Conservation (phyloP, 1,140 invertebrate genomes). For the Agrilus planipennis region DNA sequence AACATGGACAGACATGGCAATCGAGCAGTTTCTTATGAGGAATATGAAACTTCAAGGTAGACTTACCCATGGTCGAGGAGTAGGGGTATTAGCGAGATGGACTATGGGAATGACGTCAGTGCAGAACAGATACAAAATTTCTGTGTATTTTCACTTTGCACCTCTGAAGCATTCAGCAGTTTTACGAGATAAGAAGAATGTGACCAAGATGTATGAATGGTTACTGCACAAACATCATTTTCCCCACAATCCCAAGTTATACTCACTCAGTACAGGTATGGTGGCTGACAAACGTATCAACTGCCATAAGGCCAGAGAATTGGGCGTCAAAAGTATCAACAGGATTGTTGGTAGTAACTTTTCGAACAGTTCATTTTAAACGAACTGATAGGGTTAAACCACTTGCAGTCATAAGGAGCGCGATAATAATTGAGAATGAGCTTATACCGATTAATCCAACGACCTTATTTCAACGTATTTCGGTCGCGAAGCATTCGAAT, state of each 20-base stretch:
- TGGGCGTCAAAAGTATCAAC: background rate
- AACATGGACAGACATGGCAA: constrained; percentile 32
- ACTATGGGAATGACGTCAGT: constrained; percentile 6
- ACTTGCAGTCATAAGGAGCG: background rate
- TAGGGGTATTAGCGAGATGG: constrained; percentile 2
- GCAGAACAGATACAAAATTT: background rate
- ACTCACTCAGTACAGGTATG: background rate
- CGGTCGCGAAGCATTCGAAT: constrained; percentile 12
- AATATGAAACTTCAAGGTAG: constrained; percentile 7
- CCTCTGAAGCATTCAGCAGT: background rate
- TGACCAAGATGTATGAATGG: background rate
- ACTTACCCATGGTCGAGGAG: constrained; percentile 4
- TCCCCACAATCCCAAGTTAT: background rate
- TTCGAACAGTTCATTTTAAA: background rate
- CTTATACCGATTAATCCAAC: background rate
- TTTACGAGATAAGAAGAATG: background rate
- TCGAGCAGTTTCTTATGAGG: constrained; percentile 11
- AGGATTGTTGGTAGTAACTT: background rate
- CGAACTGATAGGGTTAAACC: background rate
- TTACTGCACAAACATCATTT: background rate
- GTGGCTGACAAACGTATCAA: background rate
- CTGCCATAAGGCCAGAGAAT: background rate
- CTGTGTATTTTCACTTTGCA: background rate
- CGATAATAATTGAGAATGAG: background rate
- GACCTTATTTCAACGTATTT: constrained; percentile 21